Conservation (phyloP, 2,113 vertebrate species). For the Sula dactylatra region DNA sequence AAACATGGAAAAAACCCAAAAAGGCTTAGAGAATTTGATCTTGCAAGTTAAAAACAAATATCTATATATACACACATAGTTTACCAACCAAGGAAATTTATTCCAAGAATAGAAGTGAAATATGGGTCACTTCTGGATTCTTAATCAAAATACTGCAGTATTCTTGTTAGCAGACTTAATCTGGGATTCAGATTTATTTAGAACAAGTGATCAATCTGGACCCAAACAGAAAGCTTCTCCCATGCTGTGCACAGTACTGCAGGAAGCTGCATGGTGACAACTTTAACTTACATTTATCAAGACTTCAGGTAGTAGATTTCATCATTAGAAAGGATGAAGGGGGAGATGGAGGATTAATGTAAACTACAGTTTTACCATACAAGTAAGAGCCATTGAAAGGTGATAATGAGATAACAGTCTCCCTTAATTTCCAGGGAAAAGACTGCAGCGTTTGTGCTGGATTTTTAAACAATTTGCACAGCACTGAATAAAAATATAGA, state of each 20-base stretch:
- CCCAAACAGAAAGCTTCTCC: background rate
- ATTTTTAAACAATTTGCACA: background rate
- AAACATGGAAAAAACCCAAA: background rate
- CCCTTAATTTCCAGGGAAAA: background rate
- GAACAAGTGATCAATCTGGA: constrained; percentile 26
- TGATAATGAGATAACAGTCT: background rate
- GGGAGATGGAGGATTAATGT: background rate
- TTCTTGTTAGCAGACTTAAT: constrained; percentile 14
- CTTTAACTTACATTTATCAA: background rate
- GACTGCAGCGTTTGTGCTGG: background rate
- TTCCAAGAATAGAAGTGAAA: constrained; percentile 43
- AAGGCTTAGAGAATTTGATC: constrained; percentile 41
- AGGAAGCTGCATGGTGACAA: background rate
- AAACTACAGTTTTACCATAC: background rate
- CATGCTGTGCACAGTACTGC: background rate
- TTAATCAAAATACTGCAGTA: constrained; percentile 45
- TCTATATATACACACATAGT: constrained; percentile 11
- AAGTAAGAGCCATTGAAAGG: background rate
- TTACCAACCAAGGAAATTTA: constrained; percentile 49
- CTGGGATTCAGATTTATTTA: constrained; percentile 37
- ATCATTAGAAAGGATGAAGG: background rate
- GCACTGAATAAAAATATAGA: background rate
- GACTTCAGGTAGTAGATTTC: background rate
- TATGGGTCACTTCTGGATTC: constrained; percentile 41
- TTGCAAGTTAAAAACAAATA: background rate